Evolutionary conservation across 2,888 invertebrate genomes (phyloP).

Genomic region (Conus canariensis): DNA sequence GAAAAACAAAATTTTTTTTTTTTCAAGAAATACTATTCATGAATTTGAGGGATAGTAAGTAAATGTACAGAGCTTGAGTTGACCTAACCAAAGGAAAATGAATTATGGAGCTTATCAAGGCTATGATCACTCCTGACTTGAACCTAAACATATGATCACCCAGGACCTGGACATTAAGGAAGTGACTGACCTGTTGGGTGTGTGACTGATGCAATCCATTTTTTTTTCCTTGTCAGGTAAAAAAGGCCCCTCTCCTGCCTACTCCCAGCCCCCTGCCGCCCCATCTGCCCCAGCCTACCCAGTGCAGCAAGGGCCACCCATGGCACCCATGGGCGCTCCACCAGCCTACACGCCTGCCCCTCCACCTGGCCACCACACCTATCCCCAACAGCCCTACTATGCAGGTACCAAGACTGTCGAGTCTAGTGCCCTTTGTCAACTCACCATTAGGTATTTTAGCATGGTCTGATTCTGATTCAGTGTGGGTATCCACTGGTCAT

Average conservation of each 20-base stretch:
- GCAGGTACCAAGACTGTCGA: conserved; percentile 20
- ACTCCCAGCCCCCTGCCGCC: conserved; percentile 4
- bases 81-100: too few relatives aligned
- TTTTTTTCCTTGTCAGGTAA: not conserved
- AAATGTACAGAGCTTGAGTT: too few relatives aligned
- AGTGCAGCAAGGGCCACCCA: conserved; percentile 40
- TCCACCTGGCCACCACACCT: conserved; percentile 16
- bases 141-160: too few relatives aligned
- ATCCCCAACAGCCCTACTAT: conserved; percentile 26
- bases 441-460: not conserved
- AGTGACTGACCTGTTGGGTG: too few relatives aligned
- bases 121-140: too few relatives aligned
- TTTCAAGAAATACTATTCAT: too few relatives aligned
- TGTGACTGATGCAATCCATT: not conserved
- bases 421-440: not conserved
- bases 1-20: too few relatives aligned
- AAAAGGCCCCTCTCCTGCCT: conserved; percentile 21
- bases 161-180: too few relatives aligned
- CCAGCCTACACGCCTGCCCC: conserved; percentile 21
- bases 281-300: conserved; percentile 28
- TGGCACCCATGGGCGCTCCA: conserved; percentile 20
- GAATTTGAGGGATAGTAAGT: too few relatives aligned
- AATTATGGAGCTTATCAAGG: too few relatives aligned
- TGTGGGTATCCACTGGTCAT: too few relatives aligned
- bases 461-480: too few relatives aligned